Conservation (phyloP, 2,888 invertebrate species). For the Tupiocoris notatus region DNA sequence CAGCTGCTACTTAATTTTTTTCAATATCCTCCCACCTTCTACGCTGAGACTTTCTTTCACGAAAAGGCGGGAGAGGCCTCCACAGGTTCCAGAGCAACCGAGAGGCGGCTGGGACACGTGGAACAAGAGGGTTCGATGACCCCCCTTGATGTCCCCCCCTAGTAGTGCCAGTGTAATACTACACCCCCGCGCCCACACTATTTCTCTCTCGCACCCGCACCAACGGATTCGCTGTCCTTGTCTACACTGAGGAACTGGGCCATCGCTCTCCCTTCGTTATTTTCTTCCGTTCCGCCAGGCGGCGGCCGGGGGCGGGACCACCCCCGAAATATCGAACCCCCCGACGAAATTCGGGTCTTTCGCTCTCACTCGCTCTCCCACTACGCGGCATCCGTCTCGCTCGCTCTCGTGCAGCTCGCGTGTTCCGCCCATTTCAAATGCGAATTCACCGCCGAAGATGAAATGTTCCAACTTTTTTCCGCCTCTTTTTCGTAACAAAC, state of each 20-base stretch:
- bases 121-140: background rate
- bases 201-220: slow-evolving; percentile 42
- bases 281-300: background rate
- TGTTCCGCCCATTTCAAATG: background rate
- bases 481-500: too few species aligned
- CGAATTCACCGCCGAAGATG: too few species aligned
- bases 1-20: too few species aligned
- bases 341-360: background rate
- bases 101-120: slow-evolving; percentile 20
- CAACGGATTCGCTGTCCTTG: slow-evolving; percentile 42
- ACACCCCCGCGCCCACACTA: slow-evolving; percentile 4
- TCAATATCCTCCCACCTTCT: background rate
- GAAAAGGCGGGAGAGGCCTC: slow-evolving; percentile 48
- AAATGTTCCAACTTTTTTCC: too few species aligned
- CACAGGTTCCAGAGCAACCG: background rate
- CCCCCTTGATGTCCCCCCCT: background rate
- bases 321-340: slow-evolving; percentile 33
- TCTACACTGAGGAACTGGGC: slow-evolving; percentile 24
- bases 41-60: background rate
- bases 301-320: slow-evolving; percentile 14
- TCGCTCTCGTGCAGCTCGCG: background rate
- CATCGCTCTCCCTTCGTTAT: slow-evolving; percentile 49
- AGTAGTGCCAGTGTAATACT: background rate
- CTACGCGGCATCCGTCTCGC: too few species aligned
- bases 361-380: background rate